Evolutionary conservation across 1,140 invertebrate genomes (phyloP), one percentile per base, ranked within the genome.

Genomic region (Cheumatopsyche charites): DNA sequence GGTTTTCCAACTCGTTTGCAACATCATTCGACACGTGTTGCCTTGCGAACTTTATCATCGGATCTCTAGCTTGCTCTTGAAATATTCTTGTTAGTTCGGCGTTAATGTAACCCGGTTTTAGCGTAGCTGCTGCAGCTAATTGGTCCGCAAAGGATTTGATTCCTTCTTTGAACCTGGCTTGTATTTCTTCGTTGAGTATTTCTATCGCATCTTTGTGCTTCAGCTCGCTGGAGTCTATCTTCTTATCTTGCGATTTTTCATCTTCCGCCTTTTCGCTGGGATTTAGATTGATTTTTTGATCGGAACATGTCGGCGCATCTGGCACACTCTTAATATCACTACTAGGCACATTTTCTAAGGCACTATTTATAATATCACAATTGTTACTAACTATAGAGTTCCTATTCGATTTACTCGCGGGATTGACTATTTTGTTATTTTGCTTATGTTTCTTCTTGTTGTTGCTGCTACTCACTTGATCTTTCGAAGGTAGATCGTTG

Each of bases 1-100:
- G 73, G 5, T 82, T 84, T 62, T 84, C 83, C 83, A 85, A 81
- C 70, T 85, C 83, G 67, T 82, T 84, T 0, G 82, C 82, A 80
- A 85, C 69, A 81, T 83, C 83, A 79, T 84, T 42, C 78, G 77
- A 69, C 78, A 77, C 69, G 80, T 79, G 75, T 43, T 79, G 79
- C 7, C 78, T 75, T 2, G 78, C 77, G 15, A 77, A 77, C 62
- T 78, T 80, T 12, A 76, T 76, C 72, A 76, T 76, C 62, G 74
- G 68, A 75, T 67, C 69, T 77, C 78, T 47, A 78, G 77, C 13
- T 76, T 80, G 76, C 69, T 77, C 75, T 23, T 73, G 70, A 45
- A 75, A 75, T 62, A 77, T 75, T 62, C 73, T 75, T 1, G 75
- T 73, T 7, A 75, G 41, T 36, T 77, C 75, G n/a, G 71, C 69